Conservation (phyloP, 2,113 vertebrate genomes). For the Epinephelus lanceolatus region DNA sequence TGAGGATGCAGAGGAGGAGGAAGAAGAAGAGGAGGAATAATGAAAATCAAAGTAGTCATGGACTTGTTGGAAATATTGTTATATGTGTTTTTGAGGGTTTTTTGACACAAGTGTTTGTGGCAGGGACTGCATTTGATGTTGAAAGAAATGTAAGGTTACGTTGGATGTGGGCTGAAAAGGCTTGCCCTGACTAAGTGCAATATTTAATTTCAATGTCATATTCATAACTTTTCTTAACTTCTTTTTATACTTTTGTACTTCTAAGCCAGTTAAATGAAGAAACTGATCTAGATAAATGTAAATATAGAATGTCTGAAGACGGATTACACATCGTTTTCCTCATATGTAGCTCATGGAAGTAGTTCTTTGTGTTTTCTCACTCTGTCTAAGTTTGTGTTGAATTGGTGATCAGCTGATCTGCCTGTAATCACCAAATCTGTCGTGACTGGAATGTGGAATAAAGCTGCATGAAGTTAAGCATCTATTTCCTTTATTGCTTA, state of each 20-base stretch:
- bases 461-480: slow-evolving; percentile 71
- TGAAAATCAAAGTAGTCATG: slow-evolving; percentile 24
- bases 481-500: slow-evolving; percentile 23
- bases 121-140: slow-evolving; percentile 51
- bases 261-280: slow-evolving; percentile 47
- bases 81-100: slow-evolving; percentile 46
- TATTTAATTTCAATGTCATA: slow-evolving; percentile 74
- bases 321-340: slow-evolving; percentile 47
- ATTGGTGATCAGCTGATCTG: slow-evolving; percentile 34
- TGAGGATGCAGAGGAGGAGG: slow-evolving; percentile 82
- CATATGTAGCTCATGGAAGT: slow-evolving; percentile 16
- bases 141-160: slow-evolving; percentile 27
- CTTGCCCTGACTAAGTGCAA: slow-evolving; percentile 72
- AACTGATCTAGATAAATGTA: slow-evolving; percentile 29
- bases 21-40: slow-evolving; percentile 78
- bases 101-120: slow-evolving; percentile 41
- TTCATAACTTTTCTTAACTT: slow-evolving; percentile 71
- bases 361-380: slow-evolving; percentile 41
- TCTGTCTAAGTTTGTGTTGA: slow-evolving; percentile 51
- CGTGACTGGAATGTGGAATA: slow-evolving; percentile 72
- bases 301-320: slow-evolving; percentile 32
- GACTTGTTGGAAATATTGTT: slow-evolving; percentile 43
- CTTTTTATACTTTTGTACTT: slow-evolving; percentile 86
- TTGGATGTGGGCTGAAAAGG: slow-evolving; percentile 28
- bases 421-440: slow-evolving; percentile 47